Evolutionary conservation across 2,797 vertebrate species (phyloP).

Genomic region (Sarcoramphus papa): DNA sequence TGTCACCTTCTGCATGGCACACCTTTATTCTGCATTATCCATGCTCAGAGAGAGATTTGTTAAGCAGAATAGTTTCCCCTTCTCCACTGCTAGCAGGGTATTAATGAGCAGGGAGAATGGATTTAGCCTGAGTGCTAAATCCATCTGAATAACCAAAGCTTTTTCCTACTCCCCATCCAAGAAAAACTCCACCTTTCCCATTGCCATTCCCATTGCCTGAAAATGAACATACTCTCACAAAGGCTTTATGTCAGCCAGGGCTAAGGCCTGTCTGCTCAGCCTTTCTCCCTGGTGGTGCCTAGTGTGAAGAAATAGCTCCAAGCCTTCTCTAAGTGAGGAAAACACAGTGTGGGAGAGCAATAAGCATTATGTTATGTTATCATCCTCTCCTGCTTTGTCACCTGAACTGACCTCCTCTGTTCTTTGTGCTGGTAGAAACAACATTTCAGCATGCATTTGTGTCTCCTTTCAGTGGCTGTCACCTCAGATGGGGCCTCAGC

Average conservation of each 20-base stretch:
- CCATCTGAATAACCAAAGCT: neutral
- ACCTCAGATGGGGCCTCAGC: neutral
- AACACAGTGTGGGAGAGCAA: neutral
- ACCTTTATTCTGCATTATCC: neutral
- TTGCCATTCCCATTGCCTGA: neutral
- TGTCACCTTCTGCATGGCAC: neutral
- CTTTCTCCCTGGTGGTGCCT: neutral
- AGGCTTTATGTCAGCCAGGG: neutral
- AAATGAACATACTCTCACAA: neutral
- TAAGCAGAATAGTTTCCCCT: neutral
- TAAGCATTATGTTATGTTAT: neutral
- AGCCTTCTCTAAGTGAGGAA: neutral
- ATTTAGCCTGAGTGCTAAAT: neutral
- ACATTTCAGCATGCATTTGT: neutral
- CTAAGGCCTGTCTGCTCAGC: neutral
- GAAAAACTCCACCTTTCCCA: neutral
- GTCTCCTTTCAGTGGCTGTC: neutral
- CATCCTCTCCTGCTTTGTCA: neutral
- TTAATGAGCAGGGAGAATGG: neutral
- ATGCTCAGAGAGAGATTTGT: neutral
- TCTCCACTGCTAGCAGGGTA: neutral
- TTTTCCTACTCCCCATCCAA: neutral
- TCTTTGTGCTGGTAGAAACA: neutral
- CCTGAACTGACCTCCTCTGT: neutral
- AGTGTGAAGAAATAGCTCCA: neutral